Evolutionary conservation across 2,888 invertebrate species (phyloP).

Genomic region (Acronicta alni): DNA sequence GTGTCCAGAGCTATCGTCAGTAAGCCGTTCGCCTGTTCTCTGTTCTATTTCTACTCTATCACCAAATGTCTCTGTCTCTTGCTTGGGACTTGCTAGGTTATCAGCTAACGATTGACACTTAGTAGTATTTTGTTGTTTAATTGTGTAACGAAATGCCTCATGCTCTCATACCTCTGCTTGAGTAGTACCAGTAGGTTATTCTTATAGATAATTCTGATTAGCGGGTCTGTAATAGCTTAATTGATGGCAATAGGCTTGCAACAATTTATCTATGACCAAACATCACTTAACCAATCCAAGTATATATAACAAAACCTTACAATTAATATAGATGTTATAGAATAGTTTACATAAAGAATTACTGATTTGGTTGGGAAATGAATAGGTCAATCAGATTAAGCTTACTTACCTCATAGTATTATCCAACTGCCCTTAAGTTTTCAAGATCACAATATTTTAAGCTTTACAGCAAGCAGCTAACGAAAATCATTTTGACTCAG

Average conservation of each 20-base stretch:
- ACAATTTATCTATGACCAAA: neutral
- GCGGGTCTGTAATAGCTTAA: neutral
- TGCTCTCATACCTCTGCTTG: too few relatives aligned
- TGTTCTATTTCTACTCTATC: conserved; percentile 65
- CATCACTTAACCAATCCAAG: neutral
- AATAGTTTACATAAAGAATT: neutral
- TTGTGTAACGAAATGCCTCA: neutral
- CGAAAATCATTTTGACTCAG: neutral
- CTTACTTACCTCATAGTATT: conserved; percentile 1
- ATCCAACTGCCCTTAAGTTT: neutral
- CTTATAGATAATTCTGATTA: neutral
- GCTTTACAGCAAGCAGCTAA: neutral
- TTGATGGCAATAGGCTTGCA: too few relatives aligned
- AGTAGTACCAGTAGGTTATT: neutral
- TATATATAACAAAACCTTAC: neutral
- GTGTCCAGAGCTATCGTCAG: conserved; percentile 42
- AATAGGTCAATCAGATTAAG: too few relatives aligned
- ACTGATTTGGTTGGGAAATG: too few relatives aligned
- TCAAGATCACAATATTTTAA: neutral
- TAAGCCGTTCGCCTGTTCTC: conserved; percentile 38
- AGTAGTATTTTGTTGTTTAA: neutral
- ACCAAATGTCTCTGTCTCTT: conserved; percentile 63
- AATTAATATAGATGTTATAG: neutral
- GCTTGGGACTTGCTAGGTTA: conserved; percentile 52
- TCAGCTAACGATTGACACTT: conserved; percentile 21